Conservation (phyloP, 2,113 vertebrate genomes). For the Henicopernis longicauda region DNA sequence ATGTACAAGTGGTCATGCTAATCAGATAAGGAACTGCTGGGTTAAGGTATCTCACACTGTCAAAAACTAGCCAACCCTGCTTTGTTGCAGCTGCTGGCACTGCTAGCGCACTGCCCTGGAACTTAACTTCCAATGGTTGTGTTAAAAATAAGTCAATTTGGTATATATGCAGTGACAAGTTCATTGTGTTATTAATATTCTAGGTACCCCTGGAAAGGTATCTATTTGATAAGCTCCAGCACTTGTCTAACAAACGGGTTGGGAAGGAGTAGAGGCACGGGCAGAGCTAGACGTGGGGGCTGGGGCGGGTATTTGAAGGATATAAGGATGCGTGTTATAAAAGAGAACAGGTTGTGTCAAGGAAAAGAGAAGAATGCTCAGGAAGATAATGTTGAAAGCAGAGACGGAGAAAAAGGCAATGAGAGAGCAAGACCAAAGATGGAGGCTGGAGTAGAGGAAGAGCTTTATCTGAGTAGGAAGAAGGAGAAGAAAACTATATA, state of each 20-base stretch:
- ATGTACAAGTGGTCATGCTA: not conserved
- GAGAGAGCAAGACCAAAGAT: not conserved
- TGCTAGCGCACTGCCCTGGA: not conserved
- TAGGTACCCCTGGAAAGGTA: not conserved
- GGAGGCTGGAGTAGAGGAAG: not conserved
- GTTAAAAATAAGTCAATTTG: not conserved
- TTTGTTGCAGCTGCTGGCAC: not conserved
- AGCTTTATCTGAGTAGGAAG: not conserved
- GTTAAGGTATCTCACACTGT: not conserved
- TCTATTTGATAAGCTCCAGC: not conserved
- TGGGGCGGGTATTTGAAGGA: not conserved
- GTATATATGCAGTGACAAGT: not conserved
- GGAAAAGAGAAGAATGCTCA: not conserved
- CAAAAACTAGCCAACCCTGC: not conserved
- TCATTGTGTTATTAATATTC: not conserved
- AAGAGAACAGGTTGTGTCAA: not conserved
- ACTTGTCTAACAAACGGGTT: not conserved
- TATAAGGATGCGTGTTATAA: not conserved
- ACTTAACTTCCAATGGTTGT: not conserved
- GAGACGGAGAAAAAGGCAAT: not conserved
- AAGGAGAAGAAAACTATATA: not conserved
- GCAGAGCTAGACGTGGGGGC: not conserved
- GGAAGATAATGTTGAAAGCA: not conserved
- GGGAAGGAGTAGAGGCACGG: not conserved
- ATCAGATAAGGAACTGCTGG: not conserved